A percentile compares a stretch with the other conserved stretches of the same genome.
Evolutionary conservation across 2,113 vertebrate genomes (phyloP).

Genomic region (Emydura subglobosa): DNA sequence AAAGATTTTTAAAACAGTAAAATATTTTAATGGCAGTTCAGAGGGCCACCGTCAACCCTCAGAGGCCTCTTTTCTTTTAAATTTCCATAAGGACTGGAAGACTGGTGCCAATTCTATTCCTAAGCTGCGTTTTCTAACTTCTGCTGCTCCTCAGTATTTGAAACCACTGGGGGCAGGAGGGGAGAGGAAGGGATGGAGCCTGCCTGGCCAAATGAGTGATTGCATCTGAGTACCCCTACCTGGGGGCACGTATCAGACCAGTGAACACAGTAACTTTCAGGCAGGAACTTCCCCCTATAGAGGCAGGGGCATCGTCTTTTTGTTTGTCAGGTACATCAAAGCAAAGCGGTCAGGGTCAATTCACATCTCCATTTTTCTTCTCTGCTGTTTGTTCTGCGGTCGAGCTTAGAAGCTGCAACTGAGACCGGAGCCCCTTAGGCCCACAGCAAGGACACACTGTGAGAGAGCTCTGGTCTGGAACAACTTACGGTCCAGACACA

Average conservation of each 20-base stretch:
- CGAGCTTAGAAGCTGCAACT: background rate
- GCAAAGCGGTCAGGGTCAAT: no score
- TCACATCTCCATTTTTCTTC: background rate
- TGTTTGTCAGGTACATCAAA: background rate
- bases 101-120: slow-evolving; percentile 32
- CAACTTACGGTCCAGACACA: background rate
- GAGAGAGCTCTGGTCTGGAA: accelerated
- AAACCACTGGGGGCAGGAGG: background rate
- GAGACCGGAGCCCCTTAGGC: background rate
- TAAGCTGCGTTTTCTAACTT: background rate
- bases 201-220: no score
- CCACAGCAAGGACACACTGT: accelerated
- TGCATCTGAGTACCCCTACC: background rate
- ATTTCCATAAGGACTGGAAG: slow-evolving; percentile 6
- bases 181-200: background rate
- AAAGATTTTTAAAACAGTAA: slow-evolving; percentile 67
- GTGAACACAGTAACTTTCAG: background rate
- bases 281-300: background rate
- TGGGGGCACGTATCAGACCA: background rate
- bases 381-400: background rate
- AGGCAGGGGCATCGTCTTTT: background rate
- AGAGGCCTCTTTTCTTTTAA: slow-evolving; percentile 53
- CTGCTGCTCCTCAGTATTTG: accelerated
- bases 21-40: slow-evolving; percentile 70
- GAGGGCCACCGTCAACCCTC: slow-evolving; percentile 45